Conservation (phyloP, 2,888 invertebrate genomes). For the Octonoba sinensis region DNA sequence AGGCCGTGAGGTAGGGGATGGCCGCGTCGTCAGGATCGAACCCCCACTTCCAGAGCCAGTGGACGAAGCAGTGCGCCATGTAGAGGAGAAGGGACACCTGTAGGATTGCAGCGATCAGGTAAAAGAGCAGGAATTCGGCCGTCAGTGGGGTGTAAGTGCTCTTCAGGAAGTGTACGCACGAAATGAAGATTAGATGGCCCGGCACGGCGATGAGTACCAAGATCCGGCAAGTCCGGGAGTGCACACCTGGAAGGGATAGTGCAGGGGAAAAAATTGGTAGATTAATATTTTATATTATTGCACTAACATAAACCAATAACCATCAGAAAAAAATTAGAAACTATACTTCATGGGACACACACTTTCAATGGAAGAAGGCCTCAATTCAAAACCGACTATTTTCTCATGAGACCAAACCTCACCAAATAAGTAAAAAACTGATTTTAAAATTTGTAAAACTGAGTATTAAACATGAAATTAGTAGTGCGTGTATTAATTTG, state of each 20-base stretch:
- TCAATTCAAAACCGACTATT: too few relatives aligned
- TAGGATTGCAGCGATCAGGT: constrained; percentile 47
- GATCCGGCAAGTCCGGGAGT: constrained; percentile 80
- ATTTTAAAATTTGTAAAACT: too few relatives aligned
- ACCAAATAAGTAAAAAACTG: too few relatives aligned
- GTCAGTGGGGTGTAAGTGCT: constrained; percentile 75
- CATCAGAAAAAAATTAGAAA: too few relatives aligned
- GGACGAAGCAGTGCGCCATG: constrained; percentile 86
- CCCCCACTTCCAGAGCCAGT: constrained; percentile 88
- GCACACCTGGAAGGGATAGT: constrained; percentile 43
- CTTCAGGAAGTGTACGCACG: constrained; percentile 78
- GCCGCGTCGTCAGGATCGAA: constrained; percentile 95
- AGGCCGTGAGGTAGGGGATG: constrained; percentile 91
- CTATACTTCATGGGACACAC: too few relatives aligned
- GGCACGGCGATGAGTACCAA: constrained; percentile 85
- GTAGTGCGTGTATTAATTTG: too few relatives aligned
- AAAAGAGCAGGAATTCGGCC: constrained; percentile 69
- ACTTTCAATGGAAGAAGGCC: too few relatives aligned
- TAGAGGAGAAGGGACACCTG: constrained; percentile 83
- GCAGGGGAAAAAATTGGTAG: background rate
- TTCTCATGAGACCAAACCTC: too few relatives aligned
- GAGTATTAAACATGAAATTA: too few relatives aligned
- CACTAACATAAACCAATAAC: too few relatives aligned
- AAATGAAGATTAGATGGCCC: constrained; percentile 87
- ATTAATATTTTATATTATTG: too few relatives aligned